A percentile compares a stretch with the other conserved stretches of the same genome.
Evolutionary conservation across 2,113 vertebrate species (phyloP).

Genomic region (Murina feae): DNA sequence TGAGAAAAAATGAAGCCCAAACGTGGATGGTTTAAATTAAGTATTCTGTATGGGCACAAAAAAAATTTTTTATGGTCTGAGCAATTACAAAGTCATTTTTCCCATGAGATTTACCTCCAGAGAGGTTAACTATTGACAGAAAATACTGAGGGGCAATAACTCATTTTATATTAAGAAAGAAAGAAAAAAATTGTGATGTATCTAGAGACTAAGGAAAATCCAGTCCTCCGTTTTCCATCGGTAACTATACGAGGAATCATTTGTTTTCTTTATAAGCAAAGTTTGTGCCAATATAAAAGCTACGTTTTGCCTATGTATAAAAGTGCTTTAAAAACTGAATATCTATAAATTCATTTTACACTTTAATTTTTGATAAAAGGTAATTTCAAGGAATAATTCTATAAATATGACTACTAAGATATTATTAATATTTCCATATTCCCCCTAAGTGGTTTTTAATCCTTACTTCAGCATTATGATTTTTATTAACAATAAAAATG

Average conservation of each 20-base stretch:
- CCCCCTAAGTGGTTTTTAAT: slow-evolving; percentile 59
- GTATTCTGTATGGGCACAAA: not conserved
- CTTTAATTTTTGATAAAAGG: slow-evolving; percentile 45
- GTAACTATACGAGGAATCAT: not conserved
- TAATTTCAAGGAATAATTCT: slow-evolving; percentile 62
- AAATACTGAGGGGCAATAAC: not conserved
- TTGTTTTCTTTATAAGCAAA: slow-evolving; percentile 29
- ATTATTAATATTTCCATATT: slow-evolving; percentile 45
- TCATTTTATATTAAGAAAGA: slow-evolving; percentile 13
- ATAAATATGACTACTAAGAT: slow-evolving; percentile 44
- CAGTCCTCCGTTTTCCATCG: not conserved
- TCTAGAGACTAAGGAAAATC: not conserved
- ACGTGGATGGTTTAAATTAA: not conserved
- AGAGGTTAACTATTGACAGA: not conserved
- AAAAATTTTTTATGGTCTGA: not conserved
- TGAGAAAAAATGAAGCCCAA: not conserved
- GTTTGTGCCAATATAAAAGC: not conserved
- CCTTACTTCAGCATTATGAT: slow-evolving; percentile 29
- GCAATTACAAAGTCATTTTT: not conserved
- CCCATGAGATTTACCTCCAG: not conserved
- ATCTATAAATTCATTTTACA: slow-evolving; percentile 43
- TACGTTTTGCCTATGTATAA: not conserved
- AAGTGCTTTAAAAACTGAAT: slow-evolving; percentile 42
- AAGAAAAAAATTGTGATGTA: not conserved
- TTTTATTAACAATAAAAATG: slow-evolving; percentile 68